Conservation (phyloP, 2,797 vertebrate genomes). For the Simalia tracyae region DNA sequence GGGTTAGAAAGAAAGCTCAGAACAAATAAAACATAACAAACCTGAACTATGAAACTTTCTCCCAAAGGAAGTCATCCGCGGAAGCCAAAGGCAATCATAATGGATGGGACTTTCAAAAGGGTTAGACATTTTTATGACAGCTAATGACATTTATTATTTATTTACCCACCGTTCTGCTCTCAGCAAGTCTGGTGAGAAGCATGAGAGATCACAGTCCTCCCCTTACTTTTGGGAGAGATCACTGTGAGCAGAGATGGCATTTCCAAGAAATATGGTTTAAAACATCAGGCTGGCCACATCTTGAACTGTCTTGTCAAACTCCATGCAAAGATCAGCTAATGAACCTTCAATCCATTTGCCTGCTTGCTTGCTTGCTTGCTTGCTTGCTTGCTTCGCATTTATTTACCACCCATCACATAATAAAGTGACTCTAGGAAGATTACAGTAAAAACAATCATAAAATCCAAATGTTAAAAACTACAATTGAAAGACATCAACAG, state of each 20-base stretch:
- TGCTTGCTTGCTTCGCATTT: not conserved
- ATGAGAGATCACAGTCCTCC: not conserved
- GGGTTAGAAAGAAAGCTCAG: constrained; percentile 7
- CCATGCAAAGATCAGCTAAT: constrained; percentile 23
- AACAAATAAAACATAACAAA: constrained; percentile 18
- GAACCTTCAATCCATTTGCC: constrained; percentile 2
- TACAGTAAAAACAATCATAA: not conserved
- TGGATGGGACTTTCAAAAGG: not conserved
- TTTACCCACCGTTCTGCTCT: constrained; percentile 10
- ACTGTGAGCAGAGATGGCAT: not conserved
- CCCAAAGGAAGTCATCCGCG: constrained; percentile 6
- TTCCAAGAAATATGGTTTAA: not conserved
- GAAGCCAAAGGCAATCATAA: not conserved
- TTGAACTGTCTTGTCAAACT: constrained; percentile 3
- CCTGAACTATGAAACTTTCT: constrained; percentile 2
- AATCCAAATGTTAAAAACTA: not conserved
- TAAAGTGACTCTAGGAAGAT: not conserved
- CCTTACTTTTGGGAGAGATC: accelerated
- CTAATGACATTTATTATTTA: constrained; percentile 10
- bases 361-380: not conserved
- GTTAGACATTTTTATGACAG: constrained; percentile 16
- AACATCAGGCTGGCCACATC: not conserved
- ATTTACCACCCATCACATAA: not conserved
- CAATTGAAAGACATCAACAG: not conserved
- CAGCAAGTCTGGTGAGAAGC: not conserved